Base-by-base conservation (phyloP, 2,888 invertebrate species). In the Lycia hirtaria region DNA sequence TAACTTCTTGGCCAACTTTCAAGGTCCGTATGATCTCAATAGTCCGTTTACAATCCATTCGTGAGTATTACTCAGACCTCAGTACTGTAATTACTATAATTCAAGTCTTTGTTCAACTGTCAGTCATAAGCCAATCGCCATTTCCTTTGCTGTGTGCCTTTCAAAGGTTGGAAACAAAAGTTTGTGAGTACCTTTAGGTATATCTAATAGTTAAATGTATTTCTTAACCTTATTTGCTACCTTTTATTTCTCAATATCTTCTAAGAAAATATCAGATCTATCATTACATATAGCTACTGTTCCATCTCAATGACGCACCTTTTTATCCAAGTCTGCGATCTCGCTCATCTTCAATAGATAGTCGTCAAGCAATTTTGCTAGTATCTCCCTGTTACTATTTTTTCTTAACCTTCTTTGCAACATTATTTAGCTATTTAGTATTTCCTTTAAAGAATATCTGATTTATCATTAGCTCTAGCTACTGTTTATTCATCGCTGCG, bases 71-170 rank as follows among this genome's bases (percentile, higher is more conserved):
- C 52, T 52, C 47, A 53, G 57, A 63, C 73, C 76, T 74, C 71
- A 74, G 71, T 68, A 63, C 61, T 56, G 65, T 75, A 78, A 83
- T 83, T 85, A 82, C 68, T 72, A 71, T 73, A 74, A 75, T 75
- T 77, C 69, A 67, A 69, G 73, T 75, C 78, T 81, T 84, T 81
- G 80, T 80, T 76, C 72, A 69, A 72, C 68, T 69, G 70, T 71
- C 72, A 69, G 74, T 78, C 72, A 74, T 78, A 77, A 75, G 51
- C 47, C 49, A 54, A 60, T 53, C 44, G 38, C 56, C 37, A 48
- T 64, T 67, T 63, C 52, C 61, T 59, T 44, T 59, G 30, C 37
- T 38, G 14, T 26, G 24, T 28, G 20, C 5, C 20, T 41, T 45
- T 19, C 52, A 58, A 60, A 64, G 58, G 60, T 60, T 59, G 32